Evolutionary conservation across 2,113 vertebrate species (phyloP), one percentile per base, ranked within the genome.

Genomic region (Malurus elegans): DNA sequence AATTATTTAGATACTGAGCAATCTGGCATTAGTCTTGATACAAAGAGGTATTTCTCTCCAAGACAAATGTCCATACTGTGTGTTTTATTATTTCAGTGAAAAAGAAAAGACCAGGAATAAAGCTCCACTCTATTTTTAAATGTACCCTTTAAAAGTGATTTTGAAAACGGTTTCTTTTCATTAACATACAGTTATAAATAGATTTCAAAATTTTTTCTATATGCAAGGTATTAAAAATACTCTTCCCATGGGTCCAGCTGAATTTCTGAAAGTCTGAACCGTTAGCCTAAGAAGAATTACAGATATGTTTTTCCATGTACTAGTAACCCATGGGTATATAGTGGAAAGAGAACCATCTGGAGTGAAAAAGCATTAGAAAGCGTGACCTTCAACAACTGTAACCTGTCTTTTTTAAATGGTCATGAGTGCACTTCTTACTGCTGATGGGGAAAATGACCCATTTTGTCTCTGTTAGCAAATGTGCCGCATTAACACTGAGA

Each of bases 141-240:
- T 88, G 40, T 75, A 90, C 50, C 45, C 56, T 88, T 81, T 87
- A 50, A 83, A 86, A 87, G 79, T 88, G 42, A 81, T 51, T 92
- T 91, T 93, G 80, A 90, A 93, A 91, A 34, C 48, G 75, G 66
- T 79, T 95, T 85, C 70, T 95, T 92, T 92, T 85, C 88, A 79
- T 91, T 94, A 96, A 78, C 90, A 66, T 61, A 42, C 31, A n/a
- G 69, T 90, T 97, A 94, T 92, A 96, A 91, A 94, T 87, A 95
- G 82, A 38, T 91, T 95, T 81, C 64, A 79, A 91, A 60, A 26
- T 2, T 83, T 90, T 86, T 94, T 92, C 32, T 88, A 34, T 78
- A 24, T 78, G 80, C 81, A 86, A 42, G 66, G 50, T 92, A 96
- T 95, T 96, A 95, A 95, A 95, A 94, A 79, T 94, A 91, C 56